phyloP scores from a whole-genome alignment of 2,888 invertebrate genomes.

The Automeris io region DNA sequence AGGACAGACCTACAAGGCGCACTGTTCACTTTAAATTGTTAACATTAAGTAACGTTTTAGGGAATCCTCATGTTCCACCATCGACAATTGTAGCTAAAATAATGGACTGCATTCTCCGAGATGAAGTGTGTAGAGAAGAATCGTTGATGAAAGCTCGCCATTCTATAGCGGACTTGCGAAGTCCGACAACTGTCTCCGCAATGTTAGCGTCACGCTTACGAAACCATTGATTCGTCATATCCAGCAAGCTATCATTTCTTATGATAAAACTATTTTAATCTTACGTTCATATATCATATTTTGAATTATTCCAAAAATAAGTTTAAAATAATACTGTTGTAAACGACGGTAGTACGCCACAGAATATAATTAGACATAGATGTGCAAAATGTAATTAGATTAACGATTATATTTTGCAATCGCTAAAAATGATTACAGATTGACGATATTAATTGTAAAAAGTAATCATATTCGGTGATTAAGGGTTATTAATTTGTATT shows the following conservation, averaged over 20 bases:
- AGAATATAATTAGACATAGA: no score
- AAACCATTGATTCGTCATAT: background rate
- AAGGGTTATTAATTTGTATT: no score
- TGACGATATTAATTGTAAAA: no score
- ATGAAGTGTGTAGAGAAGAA: conserved; percentile 72
- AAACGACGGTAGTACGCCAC: no score
- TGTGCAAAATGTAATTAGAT: no score
- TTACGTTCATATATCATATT: background rate
- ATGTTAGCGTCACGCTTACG: conserved; percentile 39
- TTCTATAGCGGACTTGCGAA: conserved; percentile 65
- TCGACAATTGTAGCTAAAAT: conserved; percentile 90
- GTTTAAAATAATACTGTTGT: no score
- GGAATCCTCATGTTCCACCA: conserved; percentile 86
- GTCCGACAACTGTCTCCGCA: conserved; percentile 42
- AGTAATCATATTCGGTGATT: no score
- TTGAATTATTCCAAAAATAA: no score
- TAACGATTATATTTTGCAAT: no score
- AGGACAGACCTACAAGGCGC: no score
- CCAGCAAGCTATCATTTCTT: background rate
- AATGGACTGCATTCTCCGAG: conserved; percentile 81
- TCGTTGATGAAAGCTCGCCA: conserved; percentile 56
- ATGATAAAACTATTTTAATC: background rate
- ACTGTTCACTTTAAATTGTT: no score
- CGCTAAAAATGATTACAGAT: no score
- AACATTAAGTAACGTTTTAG: conserved; percentile 48